Base-by-base conservation (phyloP, 2,113 vertebrate genomes). In the Mus pahari region DNA sequence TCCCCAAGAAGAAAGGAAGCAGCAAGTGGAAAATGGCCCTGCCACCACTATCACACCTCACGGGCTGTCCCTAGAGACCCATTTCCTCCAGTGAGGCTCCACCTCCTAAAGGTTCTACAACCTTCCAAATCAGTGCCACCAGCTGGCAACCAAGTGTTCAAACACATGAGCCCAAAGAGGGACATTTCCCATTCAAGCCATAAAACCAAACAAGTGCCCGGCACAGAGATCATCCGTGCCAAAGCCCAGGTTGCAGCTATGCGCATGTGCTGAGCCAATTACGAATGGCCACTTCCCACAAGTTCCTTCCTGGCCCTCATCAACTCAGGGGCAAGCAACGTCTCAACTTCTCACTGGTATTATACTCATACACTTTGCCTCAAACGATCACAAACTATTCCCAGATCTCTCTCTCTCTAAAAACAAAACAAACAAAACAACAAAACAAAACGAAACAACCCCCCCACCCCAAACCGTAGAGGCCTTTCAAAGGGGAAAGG, bases 371-470 rank as follows among this genome's bases (percentile, higher is more conserved):
- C 11, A 16, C 42, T 48, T 14, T 9, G 48, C 24, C 26, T 7
- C 16, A 60, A n/a, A 36, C 71, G 73, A 73, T 55, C 93, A 62
- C n/a, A 68, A 66, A 83, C 26, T 77, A 68, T 94, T 88, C 68
- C 95, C 82, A 68, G 45, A 2, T 48, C 11, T 10, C 26, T 31
- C 82, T 26, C 39, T 94, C 82, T n/a, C 58, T 55, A 87, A 96
- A 82, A 95, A 66, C 11, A 66, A 66, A 20, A 58, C 5, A 19
- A 58, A 14, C 14, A 58, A 16, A 58, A 58, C 58, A 19, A 3
- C 16, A 58, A 58, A 58, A 58, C 12, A 19, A 58, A 58, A 17
- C 17, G 20, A 62, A 62, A 62, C 1, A 62, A 24, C 22, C 48
- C 48, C 45, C 48, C 24, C 20, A 68, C 31, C 66, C 13, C 31